phyloP scores from a whole-genome alignment of 2,888 invertebrate genomes.

The Eupithecia subfuscata region DNA sequence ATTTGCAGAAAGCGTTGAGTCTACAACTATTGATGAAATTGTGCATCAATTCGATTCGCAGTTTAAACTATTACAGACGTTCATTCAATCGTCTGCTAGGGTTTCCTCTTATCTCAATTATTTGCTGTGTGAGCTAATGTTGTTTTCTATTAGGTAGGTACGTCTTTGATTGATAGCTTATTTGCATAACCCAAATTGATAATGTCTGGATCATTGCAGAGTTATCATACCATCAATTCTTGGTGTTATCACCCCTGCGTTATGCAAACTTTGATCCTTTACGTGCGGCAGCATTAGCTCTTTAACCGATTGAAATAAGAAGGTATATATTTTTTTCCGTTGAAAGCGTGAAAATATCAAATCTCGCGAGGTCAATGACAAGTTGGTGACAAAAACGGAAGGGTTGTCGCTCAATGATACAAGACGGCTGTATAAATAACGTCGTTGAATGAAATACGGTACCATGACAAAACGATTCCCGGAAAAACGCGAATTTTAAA shows the following conservation, averaged over 20 bases:
- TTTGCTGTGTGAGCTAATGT: constrained; percentile 38
- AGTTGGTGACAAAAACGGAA: constrained; percentile 51
- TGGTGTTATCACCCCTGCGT: constrained; percentile 2
- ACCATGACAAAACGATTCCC: constrained; percentile 40
- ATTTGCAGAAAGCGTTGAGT: constrained; percentile 45
- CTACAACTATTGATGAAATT: constrained; percentile 42
- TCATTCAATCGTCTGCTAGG: constrained; percentile 39
- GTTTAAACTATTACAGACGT: constrained; percentile 40
- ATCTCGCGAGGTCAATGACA: constrained; percentile 59
- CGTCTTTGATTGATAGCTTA: constrained; percentile 41
- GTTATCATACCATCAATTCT: constrained; percentile 13
- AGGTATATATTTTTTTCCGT: constrained; percentile 22
- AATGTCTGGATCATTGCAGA: constrained; percentile 23
- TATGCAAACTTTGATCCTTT: constrained; percentile 16
- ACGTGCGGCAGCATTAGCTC: not conserved
- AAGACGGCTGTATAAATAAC: constrained; percentile 43
- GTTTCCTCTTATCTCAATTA: constrained; percentile 36
- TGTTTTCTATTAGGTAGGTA: constrained; percentile 35
- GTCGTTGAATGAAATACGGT: constrained; percentile 48
- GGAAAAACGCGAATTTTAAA: constrained; percentile 32
- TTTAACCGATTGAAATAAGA: constrained; percentile 14
- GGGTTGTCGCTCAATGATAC: constrained; percentile 48
- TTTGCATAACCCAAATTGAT: constrained; percentile 42
- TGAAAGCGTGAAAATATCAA: constrained; percentile 55
- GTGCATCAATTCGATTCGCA: constrained; percentile 48